Base-by-base conservation (phyloP, 1,140 invertebrate species). In the Hycleus cichorii region DNA sequence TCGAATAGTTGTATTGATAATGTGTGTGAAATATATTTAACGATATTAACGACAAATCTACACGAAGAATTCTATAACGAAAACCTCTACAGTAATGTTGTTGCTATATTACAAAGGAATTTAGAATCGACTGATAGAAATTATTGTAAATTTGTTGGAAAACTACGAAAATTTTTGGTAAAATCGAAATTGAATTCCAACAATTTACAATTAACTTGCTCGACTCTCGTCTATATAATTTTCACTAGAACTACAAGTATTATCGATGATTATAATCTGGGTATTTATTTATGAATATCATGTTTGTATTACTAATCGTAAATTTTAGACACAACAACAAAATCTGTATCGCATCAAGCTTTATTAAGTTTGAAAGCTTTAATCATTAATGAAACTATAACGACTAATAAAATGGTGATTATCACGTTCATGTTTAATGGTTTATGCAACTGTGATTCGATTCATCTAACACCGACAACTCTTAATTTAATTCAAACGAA, bases 341-440 rank as follows among this genome's bases (percentile, higher is more conserved):
- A 18, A 3, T 38, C 51, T 9, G 2, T 38, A 4, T 7, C 51
- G 3, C 39, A n/a, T 53, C 42, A 53, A 32, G 26, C 42, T 2
- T 12, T 53, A 5, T 32, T 53, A 11, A 45, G 51, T 45, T n/a
- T 53, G 3, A 53, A 53, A 46, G 26, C 46, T 46, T 32, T 53
- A n/a, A 6, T 38, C 4, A 45, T 39, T 39, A n/a, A 46, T 4
- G 51, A 53, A n/a, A 45, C n/a, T 11, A 32, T 53, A 4, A 25
- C 24, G 4, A 11, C 42, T 0, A 45, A 45, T 8, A 53, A 53
- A 53, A 38, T 46, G 9, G 10, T 46, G 11, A 53, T 53, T 10
- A 46, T 25, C 1, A 46, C 25, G 9, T 53, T 44, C 27, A 44
- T 53, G 6, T 53, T 53, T 27, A 53, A 53, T 45, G 51, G 51